These are phyloP conservation scores for Nettapus auritus DNA, from an alignment of 2,113 vertebrate genomes.

Conservation along the genomic window DNA sequence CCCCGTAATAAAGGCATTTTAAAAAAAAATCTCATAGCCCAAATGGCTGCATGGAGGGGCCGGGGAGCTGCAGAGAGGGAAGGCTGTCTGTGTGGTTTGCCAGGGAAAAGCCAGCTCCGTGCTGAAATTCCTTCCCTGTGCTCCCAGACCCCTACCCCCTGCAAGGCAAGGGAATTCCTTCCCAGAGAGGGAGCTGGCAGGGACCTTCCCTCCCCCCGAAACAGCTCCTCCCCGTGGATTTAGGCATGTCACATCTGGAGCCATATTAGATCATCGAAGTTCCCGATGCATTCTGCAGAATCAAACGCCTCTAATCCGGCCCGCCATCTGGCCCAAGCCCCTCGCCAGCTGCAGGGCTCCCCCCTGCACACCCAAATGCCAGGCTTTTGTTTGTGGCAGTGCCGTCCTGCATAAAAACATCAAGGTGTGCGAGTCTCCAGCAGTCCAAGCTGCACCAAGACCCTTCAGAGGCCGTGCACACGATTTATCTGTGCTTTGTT, in stretches of 20 bases:
- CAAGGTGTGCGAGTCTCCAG: background rate
- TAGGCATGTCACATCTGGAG: constrained; percentile 49
- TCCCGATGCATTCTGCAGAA: background rate
- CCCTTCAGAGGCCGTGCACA: accelerated
- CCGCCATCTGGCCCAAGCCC: constrained; percentile 30
- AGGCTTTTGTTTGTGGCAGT: background rate
- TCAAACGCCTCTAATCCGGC: constrained; percentile 35
- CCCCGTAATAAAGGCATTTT: constrained; percentile 61
- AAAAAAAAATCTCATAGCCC: background rate
- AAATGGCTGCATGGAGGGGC: background rate
- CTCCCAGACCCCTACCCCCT: background rate
- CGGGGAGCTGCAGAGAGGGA: background rate
- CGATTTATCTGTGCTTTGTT: background rate
- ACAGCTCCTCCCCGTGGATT: background rate
- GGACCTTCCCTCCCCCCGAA: background rate
- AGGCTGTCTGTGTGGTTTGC: background rate
- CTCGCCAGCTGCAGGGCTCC: background rate
- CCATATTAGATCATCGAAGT: background rate
- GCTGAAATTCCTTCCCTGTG: background rate
- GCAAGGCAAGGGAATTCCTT: background rate
- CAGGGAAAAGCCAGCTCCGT: background rate
- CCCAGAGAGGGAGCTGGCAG: constrained; percentile 5
- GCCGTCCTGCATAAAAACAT: background rate
- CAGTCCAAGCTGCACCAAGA: background rate
- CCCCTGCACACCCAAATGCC: background rate